A percentile compares a stretch with the other conserved stretches of the same genome.
Conservation (phyloP, 2,888 invertebrate genomes). For the Odontomyia ornata region DNA sequence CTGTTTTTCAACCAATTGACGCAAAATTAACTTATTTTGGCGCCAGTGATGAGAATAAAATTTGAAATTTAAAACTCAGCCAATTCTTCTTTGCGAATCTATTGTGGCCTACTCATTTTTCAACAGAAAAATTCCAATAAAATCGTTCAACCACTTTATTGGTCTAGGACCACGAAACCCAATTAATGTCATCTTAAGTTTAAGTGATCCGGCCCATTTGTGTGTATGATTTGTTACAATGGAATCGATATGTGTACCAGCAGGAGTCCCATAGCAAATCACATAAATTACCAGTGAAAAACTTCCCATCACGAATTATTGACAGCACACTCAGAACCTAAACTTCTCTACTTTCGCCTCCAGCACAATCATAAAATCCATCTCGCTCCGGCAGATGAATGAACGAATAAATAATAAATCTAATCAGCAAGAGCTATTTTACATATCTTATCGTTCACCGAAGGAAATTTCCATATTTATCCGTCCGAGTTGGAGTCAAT, state of each 20-base stretch:
- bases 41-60: too few relatives aligned
- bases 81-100: too few relatives aligned
- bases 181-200: slow-evolving; percentile 35
- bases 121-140: too few relatives aligned
- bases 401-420: slow-evolving; percentile 40
- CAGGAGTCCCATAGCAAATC: slow-evolving; percentile 34
- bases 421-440: slow-evolving; percentile 34
- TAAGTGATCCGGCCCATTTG: slow-evolving; percentile 29
- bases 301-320: not conserved
- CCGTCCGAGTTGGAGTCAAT: not conserved
- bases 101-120: too few relatives aligned
- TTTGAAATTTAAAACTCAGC: too few relatives aligned
- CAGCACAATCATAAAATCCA: not conserved
- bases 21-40: too few relatives aligned
- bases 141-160: slow-evolving; percentile 1
- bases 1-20: too few relatives aligned
- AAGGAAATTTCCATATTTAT: slow-evolving; percentile 30
- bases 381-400: not conserved
- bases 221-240: slow-evolving; percentile 28
- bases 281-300: slow-evolving; percentile 35
- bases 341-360: not conserved
- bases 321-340: not conserved
- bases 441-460: slow-evolving; percentile 25
- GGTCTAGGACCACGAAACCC: slow-evolving; percentile 13
- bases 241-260: slow-evolving; percentile 39